Percentiles rank a stretch among this genome's conserved stretches.
Evolutionary conservation across 2,797 vertebrate species (phyloP).

Genomic region (Thaleichthys pacificus): DNA sequence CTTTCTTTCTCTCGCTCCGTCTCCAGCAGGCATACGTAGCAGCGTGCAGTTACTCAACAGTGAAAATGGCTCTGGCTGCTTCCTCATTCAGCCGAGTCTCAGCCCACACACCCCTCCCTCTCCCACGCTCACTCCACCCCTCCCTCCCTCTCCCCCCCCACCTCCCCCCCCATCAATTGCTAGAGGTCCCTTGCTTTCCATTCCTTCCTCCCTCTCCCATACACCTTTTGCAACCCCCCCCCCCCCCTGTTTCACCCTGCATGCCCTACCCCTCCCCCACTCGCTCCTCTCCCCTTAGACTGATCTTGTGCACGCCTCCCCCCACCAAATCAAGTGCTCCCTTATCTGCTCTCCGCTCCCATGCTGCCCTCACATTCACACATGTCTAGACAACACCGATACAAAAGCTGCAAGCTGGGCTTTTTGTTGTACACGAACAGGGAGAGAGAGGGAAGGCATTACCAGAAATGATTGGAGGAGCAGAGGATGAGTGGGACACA

Average conservation of each 20-base stretch:
- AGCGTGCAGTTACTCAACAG: conserved; percentile 79
- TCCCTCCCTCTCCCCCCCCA: conserved; percentile 29
- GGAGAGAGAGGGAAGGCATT: neutral
- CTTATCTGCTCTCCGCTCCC: conserved; percentile 50
- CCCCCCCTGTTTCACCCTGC: conserved; percentile 57
- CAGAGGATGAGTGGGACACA: neutral
- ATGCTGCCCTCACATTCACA: conserved; percentile 29
- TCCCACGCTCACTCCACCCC: conserved; percentile 45
- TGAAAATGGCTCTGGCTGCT: conserved; percentile 82
- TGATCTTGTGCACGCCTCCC: conserved; percentile 57
- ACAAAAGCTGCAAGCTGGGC: conserved; percentile 20
- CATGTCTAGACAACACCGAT: conserved; percentile 32
- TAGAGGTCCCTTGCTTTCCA: conserved; percentile 48
- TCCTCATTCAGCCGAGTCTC: conserved; percentile 79
- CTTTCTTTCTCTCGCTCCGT: conserved; percentile 55
- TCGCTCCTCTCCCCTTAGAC: conserved; percentile 44
- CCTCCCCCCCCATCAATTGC: conserved; percentile 69
- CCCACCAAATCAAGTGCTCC: conserved; percentile 54
- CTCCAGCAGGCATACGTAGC: conserved; percentile 50
- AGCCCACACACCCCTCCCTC: conserved; percentile 67
- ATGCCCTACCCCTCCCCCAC: conserved; percentile 49
- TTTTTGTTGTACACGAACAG: conserved; percentile 14
- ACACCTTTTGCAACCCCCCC: conserved; percentile 18
- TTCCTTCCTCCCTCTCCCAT: conserved; percentile 19
- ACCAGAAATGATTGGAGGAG: neutral